Conservation (phyloP, 2,797 vertebrate genomes). For the Semaprochilodus insignis region DNA sequence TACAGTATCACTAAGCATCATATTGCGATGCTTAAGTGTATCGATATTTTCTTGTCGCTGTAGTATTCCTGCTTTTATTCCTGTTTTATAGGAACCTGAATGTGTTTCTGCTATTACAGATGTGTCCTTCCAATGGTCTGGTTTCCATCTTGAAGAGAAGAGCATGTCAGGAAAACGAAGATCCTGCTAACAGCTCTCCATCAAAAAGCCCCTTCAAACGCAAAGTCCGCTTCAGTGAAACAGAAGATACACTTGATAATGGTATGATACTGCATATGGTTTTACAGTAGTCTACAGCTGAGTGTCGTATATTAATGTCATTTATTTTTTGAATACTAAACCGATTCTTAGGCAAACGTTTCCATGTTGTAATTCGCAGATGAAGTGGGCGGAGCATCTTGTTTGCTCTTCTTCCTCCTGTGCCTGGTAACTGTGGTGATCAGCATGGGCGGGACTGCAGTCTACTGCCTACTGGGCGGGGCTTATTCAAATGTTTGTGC, state of each 20-base stretch:
- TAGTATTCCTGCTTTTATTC: too few species aligned
- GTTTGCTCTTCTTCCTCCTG: conserved; percentile 89
- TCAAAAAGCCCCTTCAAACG: conserved; percentile 80
- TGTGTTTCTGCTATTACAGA: conserved; percentile 70
- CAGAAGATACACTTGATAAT: conserved; percentile 87
- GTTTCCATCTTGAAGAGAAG: conserved; percentile 95
- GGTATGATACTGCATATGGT: conserved; percentile 78
- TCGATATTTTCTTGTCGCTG: too few species aligned
- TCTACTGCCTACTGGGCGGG: conserved; percentile 92
- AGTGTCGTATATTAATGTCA: background rate
- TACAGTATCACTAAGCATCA: too few species aligned
- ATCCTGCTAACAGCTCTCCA: conserved; percentile 66
- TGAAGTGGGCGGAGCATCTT: conserved; percentile 89
- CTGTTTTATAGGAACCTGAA: too few species aligned
- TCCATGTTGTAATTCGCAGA: conserved; percentile 76
- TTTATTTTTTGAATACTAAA: background rate
- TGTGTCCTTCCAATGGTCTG: conserved; percentile 84
- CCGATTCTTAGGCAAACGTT: background rate
- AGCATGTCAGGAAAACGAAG: conserved; percentile 76
- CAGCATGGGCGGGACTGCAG: conserved; percentile 90
- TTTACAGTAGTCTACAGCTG: background rate
- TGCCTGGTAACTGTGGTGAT: conserved; percentile 93
- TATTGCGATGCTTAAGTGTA: too few species aligned
- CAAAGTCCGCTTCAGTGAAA: conserved; percentile 93
- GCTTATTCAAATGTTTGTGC: conserved; percentile 89